Percentiles rank a stretch among this genome's conserved stretches.
Conservation (phyloP, 2,797 vertebrate species). For the Protonibea diacanthus region DNA sequence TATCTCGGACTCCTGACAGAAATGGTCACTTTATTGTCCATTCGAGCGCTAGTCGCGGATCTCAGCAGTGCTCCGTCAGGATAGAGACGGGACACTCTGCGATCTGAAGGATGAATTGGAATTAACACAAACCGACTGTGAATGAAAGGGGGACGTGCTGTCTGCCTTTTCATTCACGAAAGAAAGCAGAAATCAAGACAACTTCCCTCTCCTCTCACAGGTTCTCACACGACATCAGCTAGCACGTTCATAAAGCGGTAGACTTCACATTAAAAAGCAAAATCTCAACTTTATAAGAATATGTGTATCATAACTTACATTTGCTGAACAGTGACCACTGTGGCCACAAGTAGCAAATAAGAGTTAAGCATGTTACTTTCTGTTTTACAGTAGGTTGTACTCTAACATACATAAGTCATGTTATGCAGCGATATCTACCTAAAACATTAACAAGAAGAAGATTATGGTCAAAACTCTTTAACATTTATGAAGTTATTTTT, state of each 20-base stretch:
- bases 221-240: constrained; percentile 62
- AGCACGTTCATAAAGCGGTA: neutral
- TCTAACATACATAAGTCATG: neutral
- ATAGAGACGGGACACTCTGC: constrained; percentile 42
- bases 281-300: neutral
- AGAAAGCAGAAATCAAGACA: constrained; percentile 76
- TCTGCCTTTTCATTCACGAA: constrained; percentile 76
- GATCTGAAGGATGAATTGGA: constrained; percentile 73
- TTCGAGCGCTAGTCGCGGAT: constrained; percentile 30
- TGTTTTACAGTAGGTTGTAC: neutral
- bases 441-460: neutral
- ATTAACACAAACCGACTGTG: constrained; percentile 72
- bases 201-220: constrained; percentile 74
- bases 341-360: too few relatives aligned
- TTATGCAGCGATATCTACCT: neutral
- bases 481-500: neutral
- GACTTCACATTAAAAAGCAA: neutral
- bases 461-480: neutral
- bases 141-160: constrained; percentile 70
- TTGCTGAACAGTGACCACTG: too few relatives aligned
- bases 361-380: neutral
- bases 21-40: constrained; percentile 47
- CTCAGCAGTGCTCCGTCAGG: constrained; percentile 45
- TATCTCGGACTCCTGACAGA: constrained; percentile 42
- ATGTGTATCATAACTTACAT: neutral